These are phyloP conservation scores for Liopterus haemorrhoidalis DNA, from an alignment of 2,888 invertebrate species.

Conservation along the genomic window DNA sequence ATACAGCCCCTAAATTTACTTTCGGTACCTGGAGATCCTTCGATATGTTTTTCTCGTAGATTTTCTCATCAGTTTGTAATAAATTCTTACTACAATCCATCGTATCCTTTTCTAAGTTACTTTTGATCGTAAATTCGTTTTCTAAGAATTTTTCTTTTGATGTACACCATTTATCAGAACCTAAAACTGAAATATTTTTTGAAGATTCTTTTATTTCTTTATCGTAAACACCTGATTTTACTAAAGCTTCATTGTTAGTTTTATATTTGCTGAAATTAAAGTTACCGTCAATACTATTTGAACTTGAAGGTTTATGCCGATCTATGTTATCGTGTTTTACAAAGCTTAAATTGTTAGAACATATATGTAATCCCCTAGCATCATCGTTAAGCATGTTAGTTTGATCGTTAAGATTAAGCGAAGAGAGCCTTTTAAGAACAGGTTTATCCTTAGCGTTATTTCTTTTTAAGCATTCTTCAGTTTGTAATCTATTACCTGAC, in stretches of 20 bases:
- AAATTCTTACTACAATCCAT: slow-evolving; percentile 35
- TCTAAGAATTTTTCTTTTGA: slow-evolving; percentile 42
- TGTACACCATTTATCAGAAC: slow-evolving; percentile 40
- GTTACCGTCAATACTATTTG: too few species aligned
- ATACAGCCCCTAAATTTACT: slow-evolving; percentile 40
- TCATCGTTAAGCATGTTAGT: too few species aligned
- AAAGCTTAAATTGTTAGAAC: too few species aligned
- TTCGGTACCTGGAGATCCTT: slow-evolving; percentile 25
- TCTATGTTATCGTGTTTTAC: too few species aligned
- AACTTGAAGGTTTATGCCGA: too few species aligned
- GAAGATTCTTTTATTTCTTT: slow-evolving; percentile 33
- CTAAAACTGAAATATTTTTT: slow-evolving; percentile 32
- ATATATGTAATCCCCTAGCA: too few species aligned
- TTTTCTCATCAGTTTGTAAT: slow-evolving; percentile 31
- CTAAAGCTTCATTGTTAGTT: slow-evolving; percentile 5
- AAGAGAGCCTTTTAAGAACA: slow-evolving; percentile 7
- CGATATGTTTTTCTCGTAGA: slow-evolving; percentile 31
- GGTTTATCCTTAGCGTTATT: slow-evolving; percentile 13
- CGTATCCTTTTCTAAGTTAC: slow-evolving; percentile 31
- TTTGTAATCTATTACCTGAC: background rate
- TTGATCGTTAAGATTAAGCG: slow-evolving; percentile 9
- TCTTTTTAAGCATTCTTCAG: too few species aligned
- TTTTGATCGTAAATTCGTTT: slow-evolving; percentile 16
- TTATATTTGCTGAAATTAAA: too few species aligned
- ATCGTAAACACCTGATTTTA: slow-evolving; percentile 28